phyloP scores from a whole-genome alignment of 2,113 vertebrate species.

The Collichthys lucidus region DNA sequence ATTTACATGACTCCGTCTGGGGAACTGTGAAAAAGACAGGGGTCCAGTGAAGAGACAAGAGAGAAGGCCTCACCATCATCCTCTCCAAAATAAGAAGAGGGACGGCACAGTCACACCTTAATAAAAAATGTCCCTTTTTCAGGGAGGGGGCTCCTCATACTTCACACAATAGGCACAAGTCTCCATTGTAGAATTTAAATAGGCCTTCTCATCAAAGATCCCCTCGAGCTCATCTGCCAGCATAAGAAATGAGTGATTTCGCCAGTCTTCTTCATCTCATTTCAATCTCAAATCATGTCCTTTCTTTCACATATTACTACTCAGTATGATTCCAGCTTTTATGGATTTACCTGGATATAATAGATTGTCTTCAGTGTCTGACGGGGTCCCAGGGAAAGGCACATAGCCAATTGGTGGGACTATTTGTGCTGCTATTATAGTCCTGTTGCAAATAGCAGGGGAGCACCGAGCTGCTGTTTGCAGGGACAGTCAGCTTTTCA shows the following conservation, averaged over 20 bases:
- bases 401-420: constrained; percentile 31
- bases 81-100: constrained; percentile 73
- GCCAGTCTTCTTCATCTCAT: constrained; percentile 65
- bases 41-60: constrained; percentile 61
- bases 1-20: constrained; percentile 81
- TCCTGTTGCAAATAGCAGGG: constrained; percentile 9
- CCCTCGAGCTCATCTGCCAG: constrained; percentile 64
- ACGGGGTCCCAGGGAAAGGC: constrained; percentile 41
- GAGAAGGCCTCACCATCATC: constrained; percentile 61
- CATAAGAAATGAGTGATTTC: constrained; percentile 61
- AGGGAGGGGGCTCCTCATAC: constrained; percentile 50
- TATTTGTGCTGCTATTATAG: constrained; percentile 39
- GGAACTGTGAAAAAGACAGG: constrained; percentile 72
- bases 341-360: constrained; percentile 56
- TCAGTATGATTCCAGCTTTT: constrained; percentile 57
- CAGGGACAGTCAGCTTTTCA: constrained; percentile 30
- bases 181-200: constrained; percentile 72
- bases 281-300: constrained; percentile 76
- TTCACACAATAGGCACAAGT: constrained; percentile 75
- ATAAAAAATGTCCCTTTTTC: constrained; percentile 67
- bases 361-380: constrained; percentile 54
- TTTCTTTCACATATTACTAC: constrained; percentile 64
- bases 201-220: constrained; percentile 72
- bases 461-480: constrained; percentile 30
- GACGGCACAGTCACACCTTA: constrained; percentile 74